Evolutionary conservation across 2,797 vertebrate genomes (phyloP), one percentile per base, ranked within the genome.

Genomic region (Streptopelia turtur): DNA sequence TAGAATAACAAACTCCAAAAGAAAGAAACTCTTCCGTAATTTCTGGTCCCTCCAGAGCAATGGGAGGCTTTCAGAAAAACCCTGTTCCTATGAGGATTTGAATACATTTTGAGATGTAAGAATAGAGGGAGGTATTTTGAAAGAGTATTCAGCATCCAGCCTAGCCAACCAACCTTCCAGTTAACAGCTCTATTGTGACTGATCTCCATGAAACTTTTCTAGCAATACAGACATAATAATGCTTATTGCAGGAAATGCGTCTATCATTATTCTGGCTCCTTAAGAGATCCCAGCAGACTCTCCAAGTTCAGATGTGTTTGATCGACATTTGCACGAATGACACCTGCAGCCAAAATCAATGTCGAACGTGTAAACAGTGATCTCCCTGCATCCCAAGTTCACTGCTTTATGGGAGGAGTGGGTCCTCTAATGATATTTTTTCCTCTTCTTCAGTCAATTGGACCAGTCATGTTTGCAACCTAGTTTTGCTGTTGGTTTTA

Each of bases 401-500:
- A 88, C 85, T 77, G 61, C 59, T 93, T 90, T 65, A 39, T 63
- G 31, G 9, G 16, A 64, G 35, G 47, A 83, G 18, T 47, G 60
- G 30, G 27, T 68, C 13, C 52, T 59, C 11, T 61, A 76, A 71
- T 52, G 61, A 50, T 71, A 50, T 68, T n/a, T 6, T 9, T 31
- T 31, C 24, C 9, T 39, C 43, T 45, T 45, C 25, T 57, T 13
- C 3, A 41, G 45, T 61, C 57, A 39, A 11, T 89, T 33, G 47
- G 63, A 33, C 10, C 22, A 56, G 33, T 68, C 21, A 13, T 52
- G 33, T 74, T 87, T 95, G 65, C 65, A 80, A 20, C 55, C 79
- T 47, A 57, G 24, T 74, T 85, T 81, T 91, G 37, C 14, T 78
- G 6, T 71, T 61, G 57, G 16, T 71, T 93, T 94, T 95, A 83